Evolutionary conservation across 2,888 invertebrate genomes (phyloP).

Genomic region (Patella ulyssiponensis): DNA sequence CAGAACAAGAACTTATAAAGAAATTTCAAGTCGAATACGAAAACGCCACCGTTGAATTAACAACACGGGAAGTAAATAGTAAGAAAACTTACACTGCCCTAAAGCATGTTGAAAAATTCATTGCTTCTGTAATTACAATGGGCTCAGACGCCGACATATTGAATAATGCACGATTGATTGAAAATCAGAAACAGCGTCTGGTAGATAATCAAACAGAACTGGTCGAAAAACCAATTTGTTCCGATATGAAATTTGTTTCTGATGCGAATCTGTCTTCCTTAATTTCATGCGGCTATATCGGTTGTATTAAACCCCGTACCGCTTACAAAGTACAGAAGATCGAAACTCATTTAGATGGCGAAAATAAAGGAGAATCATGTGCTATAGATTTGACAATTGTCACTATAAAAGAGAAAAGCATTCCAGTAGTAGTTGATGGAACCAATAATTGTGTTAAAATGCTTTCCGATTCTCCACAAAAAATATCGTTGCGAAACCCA

Average conservation of each 20-base stretch:
- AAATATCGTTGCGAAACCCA: neutral
- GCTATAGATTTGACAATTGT: neutral
- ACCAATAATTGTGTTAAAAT: slow-evolving; percentile 5
- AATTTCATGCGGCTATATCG: neutral
- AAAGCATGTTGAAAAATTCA: slow-evolving; percentile 4
- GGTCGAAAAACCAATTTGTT: neutral
- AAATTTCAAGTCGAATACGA: neutral
- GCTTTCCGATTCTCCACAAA: neutral
- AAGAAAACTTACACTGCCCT: slow-evolving; percentile 4
- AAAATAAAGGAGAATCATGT: slow-evolving; percentile 1
- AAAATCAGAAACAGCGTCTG: slow-evolving; percentile 1
- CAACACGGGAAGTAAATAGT: neutral
- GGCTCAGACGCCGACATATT: slow-evolving; percentile 5
- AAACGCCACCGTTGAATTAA: neutral
- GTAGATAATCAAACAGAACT: neutral
- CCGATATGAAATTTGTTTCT: neutral
- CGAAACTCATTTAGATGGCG: slow-evolving; percentile 5
- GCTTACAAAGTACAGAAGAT: neutral
- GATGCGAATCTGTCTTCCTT: neutral
- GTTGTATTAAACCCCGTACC: neutral
- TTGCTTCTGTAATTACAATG: slow-evolving; percentile 11
- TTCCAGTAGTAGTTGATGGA: neutral
- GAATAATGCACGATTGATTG: slow-evolving; percentile 3
- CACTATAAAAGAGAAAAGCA: neutral
- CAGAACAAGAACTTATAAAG: neutral